phyloP scores from a whole-genome alignment of 2,888 invertebrate genomes.

The Schizotus pectinicornis region DNA sequence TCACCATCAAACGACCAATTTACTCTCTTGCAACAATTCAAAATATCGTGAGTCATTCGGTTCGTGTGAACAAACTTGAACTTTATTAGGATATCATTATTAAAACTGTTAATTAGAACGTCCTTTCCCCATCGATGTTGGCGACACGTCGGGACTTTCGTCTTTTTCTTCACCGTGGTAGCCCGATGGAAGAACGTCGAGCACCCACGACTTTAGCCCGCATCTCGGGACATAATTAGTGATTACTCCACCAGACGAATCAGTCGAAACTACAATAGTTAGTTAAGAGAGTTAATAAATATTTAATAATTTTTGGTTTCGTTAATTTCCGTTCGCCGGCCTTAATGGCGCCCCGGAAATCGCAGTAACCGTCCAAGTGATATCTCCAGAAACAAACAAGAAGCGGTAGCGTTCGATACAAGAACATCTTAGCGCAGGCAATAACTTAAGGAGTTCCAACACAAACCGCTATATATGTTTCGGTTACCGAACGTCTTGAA shows the following conservation, averaged over 20 bases:
- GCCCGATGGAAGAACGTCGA: no score
- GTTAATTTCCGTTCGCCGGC: no score
- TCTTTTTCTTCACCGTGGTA: constrained; percentile 6
- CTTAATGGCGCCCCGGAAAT: no score
- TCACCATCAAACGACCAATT: no score
- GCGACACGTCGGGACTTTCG: constrained; percentile 11
- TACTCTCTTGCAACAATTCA: constrained; percentile 32
- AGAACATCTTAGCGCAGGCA: constrained; percentile 46
- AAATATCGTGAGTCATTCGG: constrained; percentile 46
- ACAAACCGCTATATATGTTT: constrained; percentile 59
- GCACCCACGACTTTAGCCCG: constrained; percentile 46
- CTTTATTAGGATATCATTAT: constrained; percentile 58
- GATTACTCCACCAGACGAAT: constrained; percentile 43
- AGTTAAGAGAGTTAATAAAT: constrained; percentile 36
- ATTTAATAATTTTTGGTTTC: no score
- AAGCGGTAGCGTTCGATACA: constrained; percentile 38
- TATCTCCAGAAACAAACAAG: constrained; percentile 34
- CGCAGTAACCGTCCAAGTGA: constrained; percentile 15
- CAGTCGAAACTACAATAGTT: no score
- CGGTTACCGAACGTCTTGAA: constrained; percentile 54
- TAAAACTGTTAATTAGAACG: constrained; percentile 54
- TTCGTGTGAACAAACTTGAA: constrained; percentile 55
- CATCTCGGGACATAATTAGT: constrained; percentile 50
- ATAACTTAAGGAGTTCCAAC: constrained; percentile 54
- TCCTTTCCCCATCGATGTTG: constrained; percentile 23